Conservation (phyloP, 1,140 invertebrate species). For the Tetramorium parvispinum region DNA sequence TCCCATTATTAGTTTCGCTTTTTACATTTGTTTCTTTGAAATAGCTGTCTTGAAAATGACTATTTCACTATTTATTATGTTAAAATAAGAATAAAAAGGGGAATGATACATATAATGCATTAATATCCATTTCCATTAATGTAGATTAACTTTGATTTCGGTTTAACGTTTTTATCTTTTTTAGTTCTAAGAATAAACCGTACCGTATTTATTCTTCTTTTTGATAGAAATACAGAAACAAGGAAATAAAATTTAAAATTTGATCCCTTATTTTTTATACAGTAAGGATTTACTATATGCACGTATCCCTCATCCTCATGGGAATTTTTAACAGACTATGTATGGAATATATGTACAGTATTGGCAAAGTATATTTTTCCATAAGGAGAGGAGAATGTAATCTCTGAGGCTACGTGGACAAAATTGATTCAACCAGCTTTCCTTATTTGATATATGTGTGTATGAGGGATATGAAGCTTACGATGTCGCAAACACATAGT, state of each 20-base stretch:
- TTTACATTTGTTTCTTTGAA: neutral
- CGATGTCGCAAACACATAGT: neutral
- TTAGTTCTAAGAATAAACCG: too few relatives aligned
- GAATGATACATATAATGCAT: neutral
- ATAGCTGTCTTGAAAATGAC: neutral
- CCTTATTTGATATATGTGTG: neutral
- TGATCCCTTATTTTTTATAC: neutral
- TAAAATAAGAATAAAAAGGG: constrained; percentile 13
- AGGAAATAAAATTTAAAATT: constrained; percentile 4
- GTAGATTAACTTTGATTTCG: too few relatives aligned
- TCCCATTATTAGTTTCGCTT: neutral
- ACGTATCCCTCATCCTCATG: neutral
- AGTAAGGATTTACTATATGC: too few relatives aligned
- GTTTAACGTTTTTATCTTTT: too few relatives aligned
- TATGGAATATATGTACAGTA: neutral
- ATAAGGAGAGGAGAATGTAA: neutral
- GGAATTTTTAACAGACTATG: constrained; percentile 13
- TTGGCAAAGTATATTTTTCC: constrained; percentile 3
- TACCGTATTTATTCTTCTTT: too few relatives aligned
- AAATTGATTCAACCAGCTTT: constrained; percentile 24
- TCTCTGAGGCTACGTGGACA: constrained; percentile 7
- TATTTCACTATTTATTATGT: neutral
- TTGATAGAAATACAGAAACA: neutral
- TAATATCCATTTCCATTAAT: too few relatives aligned
- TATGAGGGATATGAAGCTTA: neutral